phyloP scores from a whole-genome alignment of 2,113 vertebrate species.

The Thinocorus orbignyianus region DNA sequence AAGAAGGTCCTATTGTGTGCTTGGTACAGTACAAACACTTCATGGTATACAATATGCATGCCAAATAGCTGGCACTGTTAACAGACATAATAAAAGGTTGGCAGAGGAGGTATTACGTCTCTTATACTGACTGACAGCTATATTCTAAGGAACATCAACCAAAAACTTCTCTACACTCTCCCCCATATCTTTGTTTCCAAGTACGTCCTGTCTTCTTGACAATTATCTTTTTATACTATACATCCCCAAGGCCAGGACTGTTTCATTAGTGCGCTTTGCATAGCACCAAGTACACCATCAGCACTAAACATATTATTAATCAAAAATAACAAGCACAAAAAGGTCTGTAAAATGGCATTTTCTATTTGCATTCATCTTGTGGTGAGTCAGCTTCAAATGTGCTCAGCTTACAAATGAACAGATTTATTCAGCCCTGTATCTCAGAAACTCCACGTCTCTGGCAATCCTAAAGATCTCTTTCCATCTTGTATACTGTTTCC shows the following conservation, averaged over 20 bases:
- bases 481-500: neutral
- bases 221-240: conserved; percentile 27
- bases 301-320: conserved; percentile 35
- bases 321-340: conserved; percentile 37
- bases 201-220: neutral
- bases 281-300: conserved; percentile 10
- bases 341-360: conserved; percentile 37
- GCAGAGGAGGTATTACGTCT: neutral
- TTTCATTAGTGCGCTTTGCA: conserved; percentile 13
- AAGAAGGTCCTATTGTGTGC: neutral
- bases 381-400: conserved; percentile 54
- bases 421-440: neutral
- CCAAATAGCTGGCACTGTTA: neutral
- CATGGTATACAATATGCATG: neutral
- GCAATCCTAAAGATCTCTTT: neutral
- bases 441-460: neutral
- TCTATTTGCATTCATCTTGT: conserved; percentile 37
- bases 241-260: neutral
- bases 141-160: neutral
- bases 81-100: conserved; percentile 13
- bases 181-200: conserved; percentile 10
- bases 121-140: conserved; percentile 1
- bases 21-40: neutral
- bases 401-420: conserved; percentile 36
- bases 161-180: neutral